Evolutionary conservation across 2,113 vertebrate genomes (phyloP).

Genomic region (Seriola dumerili): DNA sequence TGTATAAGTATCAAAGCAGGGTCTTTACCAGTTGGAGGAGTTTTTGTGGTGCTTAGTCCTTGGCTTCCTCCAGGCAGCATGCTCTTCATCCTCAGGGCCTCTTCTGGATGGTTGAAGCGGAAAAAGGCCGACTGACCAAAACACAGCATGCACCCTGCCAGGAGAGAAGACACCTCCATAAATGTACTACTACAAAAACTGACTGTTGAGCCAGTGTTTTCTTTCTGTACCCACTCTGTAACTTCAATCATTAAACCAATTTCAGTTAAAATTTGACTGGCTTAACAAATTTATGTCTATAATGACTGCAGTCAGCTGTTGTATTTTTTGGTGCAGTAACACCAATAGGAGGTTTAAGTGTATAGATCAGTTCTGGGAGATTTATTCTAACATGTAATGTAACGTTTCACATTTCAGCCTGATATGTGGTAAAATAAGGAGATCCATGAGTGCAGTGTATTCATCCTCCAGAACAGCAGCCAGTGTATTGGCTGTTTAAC

Average conservation of each 20-base stretch:
- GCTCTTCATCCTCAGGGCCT: slow-evolving; percentile 97
- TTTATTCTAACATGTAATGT: neutral
- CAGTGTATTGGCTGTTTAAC: neutral
- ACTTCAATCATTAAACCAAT: neutral
- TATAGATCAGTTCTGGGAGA: neutral
- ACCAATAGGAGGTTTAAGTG: neutral
- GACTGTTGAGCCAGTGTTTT: neutral
- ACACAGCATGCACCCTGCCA: slow-evolving; percentile 96
- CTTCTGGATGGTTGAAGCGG: slow-evolving; percentile 96
- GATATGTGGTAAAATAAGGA: neutral
- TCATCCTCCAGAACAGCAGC: neutral
- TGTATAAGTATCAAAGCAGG: neutral
- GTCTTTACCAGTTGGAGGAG: slow-evolving; percentile 84
- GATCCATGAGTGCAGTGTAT: neutral
- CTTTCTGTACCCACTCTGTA: neutral
- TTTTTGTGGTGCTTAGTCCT: slow-evolving; percentile 70
- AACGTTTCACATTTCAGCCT: neutral
- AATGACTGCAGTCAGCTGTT: neutral
- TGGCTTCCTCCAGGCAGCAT: slow-evolving; percentile 88
- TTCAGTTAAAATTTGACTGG: neutral
- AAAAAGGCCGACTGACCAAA: slow-evolving; percentile 95
- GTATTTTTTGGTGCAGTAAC: neutral
- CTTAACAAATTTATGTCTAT: neutral
- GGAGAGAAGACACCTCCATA: neutral
- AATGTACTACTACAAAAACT: neutral